Base-by-base conservation (phyloP, 2,113 vertebrate species). In the Psittacara wagleri region DNA sequence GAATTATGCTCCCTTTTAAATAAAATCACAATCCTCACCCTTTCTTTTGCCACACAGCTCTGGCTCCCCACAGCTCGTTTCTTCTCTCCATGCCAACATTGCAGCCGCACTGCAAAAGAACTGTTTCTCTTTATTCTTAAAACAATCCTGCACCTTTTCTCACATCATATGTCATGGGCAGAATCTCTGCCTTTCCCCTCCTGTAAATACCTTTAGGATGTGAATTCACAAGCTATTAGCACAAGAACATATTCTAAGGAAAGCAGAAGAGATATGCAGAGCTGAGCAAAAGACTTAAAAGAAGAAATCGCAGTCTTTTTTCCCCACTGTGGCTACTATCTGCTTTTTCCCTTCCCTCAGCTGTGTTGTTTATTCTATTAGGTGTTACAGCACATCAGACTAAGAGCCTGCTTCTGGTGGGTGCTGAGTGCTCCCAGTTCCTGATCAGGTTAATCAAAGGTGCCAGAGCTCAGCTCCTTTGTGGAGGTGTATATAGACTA, bases 351-450 rank as follows among this genome's bases (percentile, higher is more conserved):
- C 35, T 61, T 48, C 22, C 52, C 55, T 90, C 51, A 64, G 29
- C 68, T 55, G 33, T 27, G 31, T 5, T 51, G 41, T 20, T 70
- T 59, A 37, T 35, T 29, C 31, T 4, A 10, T 55, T 72, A 54
- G 52, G n/a, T 62, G 29, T 55, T 48, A 44, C 2, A 1, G 68
- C 39, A 48, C 1, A 6, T 17, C 0, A 0, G n/a, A 51, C 27
- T 39, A 55, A 55, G 6, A 62, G 33, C 7, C 73, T 64, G 35
- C 11, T 90, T 59, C 73, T 75, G 43, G 29, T 20, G 62, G 29
- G 52, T 43, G 61, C 68, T 0, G 1, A 74, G 67, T 10, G 73
- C 39, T 59, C 43, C 27, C 33, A 19, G 22, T 3, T 92, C 81
- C 31, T 44, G 29, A 27, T 13, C 0, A 11, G 61, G 73, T 78